phyloP scores from a whole-genome alignment of 2,888 invertebrate species.

The Hirtodrosophila confusa region DNA sequence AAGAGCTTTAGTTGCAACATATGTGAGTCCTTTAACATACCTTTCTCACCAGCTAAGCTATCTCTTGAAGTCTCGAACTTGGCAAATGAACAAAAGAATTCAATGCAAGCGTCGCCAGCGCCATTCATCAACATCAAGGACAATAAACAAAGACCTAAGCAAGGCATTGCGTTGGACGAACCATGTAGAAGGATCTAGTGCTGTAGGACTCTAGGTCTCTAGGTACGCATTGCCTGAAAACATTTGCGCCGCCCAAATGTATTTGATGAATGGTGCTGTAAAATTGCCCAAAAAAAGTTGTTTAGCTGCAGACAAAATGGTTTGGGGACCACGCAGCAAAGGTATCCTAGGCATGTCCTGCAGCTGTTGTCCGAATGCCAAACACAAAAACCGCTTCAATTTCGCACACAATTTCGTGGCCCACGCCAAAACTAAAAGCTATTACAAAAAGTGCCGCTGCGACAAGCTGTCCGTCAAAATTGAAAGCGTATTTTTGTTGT shows the following conservation, averaged over 20 bases:
- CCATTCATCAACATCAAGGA: constrained; percentile 69
- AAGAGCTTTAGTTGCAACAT: background rate
- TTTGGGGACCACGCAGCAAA: background rate
- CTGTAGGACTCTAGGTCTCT: too few species aligned
- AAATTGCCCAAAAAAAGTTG: constrained; percentile 39
- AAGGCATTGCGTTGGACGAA: background rate
- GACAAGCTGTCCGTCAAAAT: constrained; percentile 57
- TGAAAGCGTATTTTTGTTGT: constrained; percentile 11
- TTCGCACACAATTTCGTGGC: constrained; percentile 42
- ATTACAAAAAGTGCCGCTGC: constrained; percentile 42
- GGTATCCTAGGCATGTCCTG: constrained; percentile 8
- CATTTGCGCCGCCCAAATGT: constrained; percentile 21
- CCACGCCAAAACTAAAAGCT: constrained; percentile 41
- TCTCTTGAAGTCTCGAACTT: background rate
- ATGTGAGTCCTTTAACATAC: background rate
- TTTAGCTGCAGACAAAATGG: constrained; percentile 14
- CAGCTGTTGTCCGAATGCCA: constrained; percentile 9
- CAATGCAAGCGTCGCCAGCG: constrained; percentile 20
- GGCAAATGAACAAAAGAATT: constrained; percentile 20
- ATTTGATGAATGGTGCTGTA: constrained; percentile 68
- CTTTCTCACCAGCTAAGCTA: too few species aligned
- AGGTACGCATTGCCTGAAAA: constrained; percentile 28
- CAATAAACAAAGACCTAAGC: constrained; percentile 68
- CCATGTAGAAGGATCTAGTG: background rate
- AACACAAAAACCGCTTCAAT: constrained; percentile 32